These are phyloP conservation scores for Andrena flavipes DNA, from an alignment of 2,888 invertebrate genomes.

Conservation along the genomic window DNA sequence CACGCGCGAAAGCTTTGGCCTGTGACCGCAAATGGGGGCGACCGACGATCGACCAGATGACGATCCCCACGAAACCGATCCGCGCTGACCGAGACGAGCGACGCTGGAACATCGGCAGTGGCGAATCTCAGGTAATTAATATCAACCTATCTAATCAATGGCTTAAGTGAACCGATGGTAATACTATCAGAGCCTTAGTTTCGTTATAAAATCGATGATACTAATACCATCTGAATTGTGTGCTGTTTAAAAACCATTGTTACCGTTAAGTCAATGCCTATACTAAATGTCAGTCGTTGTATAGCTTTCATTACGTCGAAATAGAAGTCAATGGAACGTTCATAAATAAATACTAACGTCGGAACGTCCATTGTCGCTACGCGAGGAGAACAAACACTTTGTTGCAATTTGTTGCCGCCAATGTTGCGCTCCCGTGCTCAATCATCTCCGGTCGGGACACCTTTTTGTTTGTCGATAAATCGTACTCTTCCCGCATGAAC, in stretches of 20 bases:
- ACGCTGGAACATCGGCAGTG: not conserved
- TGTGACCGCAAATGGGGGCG: constrained; percentile 43
- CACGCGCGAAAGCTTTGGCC: constrained; percentile 33
- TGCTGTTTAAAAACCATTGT: not conserved
- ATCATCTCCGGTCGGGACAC: not conserved
- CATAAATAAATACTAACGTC: constrained; percentile 15
- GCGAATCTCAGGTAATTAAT: constrained; percentile 30
- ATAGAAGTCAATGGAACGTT: not conserved
- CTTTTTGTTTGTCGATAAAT: constrained; percentile 17
- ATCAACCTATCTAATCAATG: not conserved
- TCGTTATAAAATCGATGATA: not conserved
- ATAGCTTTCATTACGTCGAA: not conserved
- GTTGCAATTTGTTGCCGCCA: constrained; percentile 6
- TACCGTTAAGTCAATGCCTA: not conserved
- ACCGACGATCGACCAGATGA: constrained; percentile 34
- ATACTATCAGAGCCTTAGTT: not conserved
- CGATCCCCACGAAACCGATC: not conserved
- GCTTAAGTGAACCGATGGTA: not conserved
- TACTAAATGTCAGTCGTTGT: not conserved
- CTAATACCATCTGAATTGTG: not conserved
- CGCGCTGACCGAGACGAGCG: not conserved
- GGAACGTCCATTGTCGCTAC: not conserved
- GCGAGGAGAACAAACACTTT: not conserved
- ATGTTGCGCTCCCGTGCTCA: not conserved
- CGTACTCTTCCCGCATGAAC: constrained; percentile 3